Base-by-base conservation (phyloP, 2,888 invertebrate genomes). In the Eristalis intricaria region DNA sequence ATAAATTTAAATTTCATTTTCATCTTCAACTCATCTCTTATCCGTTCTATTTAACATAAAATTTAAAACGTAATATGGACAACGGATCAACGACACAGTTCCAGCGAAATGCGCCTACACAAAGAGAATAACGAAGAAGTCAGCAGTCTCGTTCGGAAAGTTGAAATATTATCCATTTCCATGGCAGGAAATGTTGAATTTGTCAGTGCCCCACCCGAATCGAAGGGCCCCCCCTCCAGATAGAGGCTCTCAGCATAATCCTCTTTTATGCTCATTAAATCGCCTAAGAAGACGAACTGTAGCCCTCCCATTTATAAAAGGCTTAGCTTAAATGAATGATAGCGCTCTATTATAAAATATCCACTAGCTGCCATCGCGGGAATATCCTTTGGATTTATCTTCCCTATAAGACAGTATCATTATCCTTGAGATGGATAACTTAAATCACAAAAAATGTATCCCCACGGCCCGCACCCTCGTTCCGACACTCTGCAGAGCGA, bases 191-290 rank as follows among this genome's bases (percentile, higher is more conserved):
- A 19, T 50, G 19, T 50, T 50, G 50, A 50, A 50, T 19, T 26
- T 60, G 26, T 26, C 23, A 60, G 60, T 32, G 8, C 26, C 60
- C 26, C 26, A 19, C 50, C 50, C 5, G 13, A 23, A 60, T 65
- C 22, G 64, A 65, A 65, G 11, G 19, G 13, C 60, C 23, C 66
- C 22, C 60, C 23, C 66, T 43, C 50, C 32, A 56, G 35, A 70
- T 13, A 23, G 63, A 76, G 15, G 26, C 63, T 60, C 76, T 73
- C 22, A 35, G 19, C 15, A 66, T 85, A 85, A 81, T 85, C 85
- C 81, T 69, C 71, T 85, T 80, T 81, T 60, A 80, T 74, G 63
- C 81, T 85, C 81, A 77, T 85, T 81, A 85, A 77, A 85, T 69
- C 73, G 35, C 40, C 81, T 76, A 73, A 69, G 29, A 64, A 76